These are phyloP conservation scores for Zingel zingel DNA, from an alignment of 2,113 vertebrate genomes.

Conservation along the genomic window DNA sequence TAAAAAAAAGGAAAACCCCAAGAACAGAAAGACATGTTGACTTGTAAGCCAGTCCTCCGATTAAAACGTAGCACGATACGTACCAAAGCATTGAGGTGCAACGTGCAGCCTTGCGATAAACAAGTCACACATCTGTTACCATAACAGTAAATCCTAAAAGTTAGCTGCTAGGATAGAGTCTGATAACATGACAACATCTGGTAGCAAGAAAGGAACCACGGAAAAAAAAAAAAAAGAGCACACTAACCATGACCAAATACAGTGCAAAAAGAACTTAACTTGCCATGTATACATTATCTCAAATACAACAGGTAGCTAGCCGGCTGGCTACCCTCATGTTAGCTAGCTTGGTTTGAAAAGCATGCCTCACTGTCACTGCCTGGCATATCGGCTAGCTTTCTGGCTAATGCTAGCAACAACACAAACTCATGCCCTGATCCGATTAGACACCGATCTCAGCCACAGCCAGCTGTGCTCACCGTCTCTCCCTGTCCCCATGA, in stretches of 20 bases:
- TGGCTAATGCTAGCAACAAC: conserved; percentile 58
- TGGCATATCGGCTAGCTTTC: conserved; percentile 34
- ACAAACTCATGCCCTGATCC: background rate
- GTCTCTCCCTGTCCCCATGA: conserved; percentile 98
- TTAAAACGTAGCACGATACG: background rate
- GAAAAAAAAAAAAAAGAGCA: background rate
- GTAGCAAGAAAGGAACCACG: background rate
- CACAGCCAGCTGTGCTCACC: conserved; percentile 84
- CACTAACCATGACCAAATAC: background rate
- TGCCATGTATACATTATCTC: conserved; percentile 13
- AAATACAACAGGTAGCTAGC: conserved; percentile 75
- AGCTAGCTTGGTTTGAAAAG: conserved; percentile 47
- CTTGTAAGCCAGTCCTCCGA: background rate
- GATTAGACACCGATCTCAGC: no score
- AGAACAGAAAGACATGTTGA: background rate
- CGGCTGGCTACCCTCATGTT: conserved; percentile 43
- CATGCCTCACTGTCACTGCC: conserved; percentile 45
- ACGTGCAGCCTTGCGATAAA: background rate
- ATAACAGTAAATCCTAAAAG: conserved; percentile 6
- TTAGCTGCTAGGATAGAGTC: conserved; percentile 10
- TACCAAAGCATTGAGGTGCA: no score
- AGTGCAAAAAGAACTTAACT: background rate
- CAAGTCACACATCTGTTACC: conserved; percentile 11
- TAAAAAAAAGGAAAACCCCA: conserved; percentile 78
- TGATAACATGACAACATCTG: background rate